phyloP scores from a whole-genome alignment of 2,113 vertebrate genomes.

The Stigmatopora nigra region DNA sequence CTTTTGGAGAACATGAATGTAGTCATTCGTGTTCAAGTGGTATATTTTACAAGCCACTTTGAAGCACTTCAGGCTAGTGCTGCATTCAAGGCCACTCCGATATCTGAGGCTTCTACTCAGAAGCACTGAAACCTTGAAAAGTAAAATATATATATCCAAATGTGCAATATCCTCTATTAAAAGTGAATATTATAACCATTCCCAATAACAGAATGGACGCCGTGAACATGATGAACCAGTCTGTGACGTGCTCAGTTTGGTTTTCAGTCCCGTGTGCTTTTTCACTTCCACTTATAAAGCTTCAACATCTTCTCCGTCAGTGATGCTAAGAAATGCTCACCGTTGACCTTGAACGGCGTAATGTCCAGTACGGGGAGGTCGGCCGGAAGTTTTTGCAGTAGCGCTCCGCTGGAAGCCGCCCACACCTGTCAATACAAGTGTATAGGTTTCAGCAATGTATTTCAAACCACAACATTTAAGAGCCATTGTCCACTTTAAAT shows the following conservation, averaged over 20 bases:
- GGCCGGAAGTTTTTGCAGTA: slow-evolving; percentile 83
- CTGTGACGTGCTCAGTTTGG: background rate
- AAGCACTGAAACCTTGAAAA: background rate
- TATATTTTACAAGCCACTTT: background rate
- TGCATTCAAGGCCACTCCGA: background rate
- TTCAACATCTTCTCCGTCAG: slow-evolving; percentile 89
- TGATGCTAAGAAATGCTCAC: slow-evolving; percentile 77
- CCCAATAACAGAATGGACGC: background rate
- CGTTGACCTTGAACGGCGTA: slow-evolving; percentile 80
- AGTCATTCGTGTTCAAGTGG: background rate
- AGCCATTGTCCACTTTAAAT: too few species aligned
- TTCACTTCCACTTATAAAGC: slow-evolving; percentile 88
- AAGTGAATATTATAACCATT: background rate
- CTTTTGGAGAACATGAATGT: background rate
- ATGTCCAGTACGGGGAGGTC: slow-evolving; percentile 87
- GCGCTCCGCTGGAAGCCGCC: slow-evolving; percentile 78
- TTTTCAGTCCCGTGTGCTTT: background rate
- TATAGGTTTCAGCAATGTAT: too few species aligned
- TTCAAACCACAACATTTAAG: background rate
- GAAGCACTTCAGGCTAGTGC: background rate
- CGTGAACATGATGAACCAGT: background rate
- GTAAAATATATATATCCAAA: background rate
- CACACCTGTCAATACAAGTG: slow-evolving; percentile 72
- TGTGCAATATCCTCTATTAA: background rate
- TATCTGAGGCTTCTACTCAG: background rate